Conservation (phyloP, 2,888 invertebrate species). For the Rhagonycha lutea region DNA sequence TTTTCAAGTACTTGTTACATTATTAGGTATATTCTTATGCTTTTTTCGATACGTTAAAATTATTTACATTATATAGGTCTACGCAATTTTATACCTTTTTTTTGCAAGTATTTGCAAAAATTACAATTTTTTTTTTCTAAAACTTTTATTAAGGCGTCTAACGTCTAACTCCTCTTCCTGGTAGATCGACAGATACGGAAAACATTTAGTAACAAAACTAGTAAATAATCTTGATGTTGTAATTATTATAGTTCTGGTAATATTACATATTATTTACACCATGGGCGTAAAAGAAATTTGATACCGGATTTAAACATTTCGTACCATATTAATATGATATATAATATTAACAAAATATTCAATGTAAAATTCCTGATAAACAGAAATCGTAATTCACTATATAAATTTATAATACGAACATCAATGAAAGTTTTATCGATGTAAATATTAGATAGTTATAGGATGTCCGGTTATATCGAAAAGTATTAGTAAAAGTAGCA, state of each 20-base stretch:
- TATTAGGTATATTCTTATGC: too few species aligned
- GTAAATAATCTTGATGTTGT: not conserved
- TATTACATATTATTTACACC: not conserved
- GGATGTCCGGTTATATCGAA: not conserved
- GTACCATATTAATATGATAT: not conserved
- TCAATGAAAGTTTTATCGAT: not conserved
- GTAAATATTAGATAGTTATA: not conserved
- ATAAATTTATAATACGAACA: not conserved
- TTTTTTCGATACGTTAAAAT: too few species aligned
- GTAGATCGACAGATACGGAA: not conserved
- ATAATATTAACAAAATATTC: not conserved
- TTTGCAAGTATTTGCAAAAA: too few species aligned
- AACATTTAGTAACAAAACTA: not conserved
- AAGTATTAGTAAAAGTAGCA: not conserved
- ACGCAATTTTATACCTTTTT: too few species aligned
- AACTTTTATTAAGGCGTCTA: too few species aligned
- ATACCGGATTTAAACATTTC: conserved; percentile 10
- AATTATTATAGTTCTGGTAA: not conserved
- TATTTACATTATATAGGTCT: too few species aligned
- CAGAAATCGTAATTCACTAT: not conserved
- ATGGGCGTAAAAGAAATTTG: conserved; percentile 3
- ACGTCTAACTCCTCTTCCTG: not conserved
- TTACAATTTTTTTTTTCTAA: too few species aligned
- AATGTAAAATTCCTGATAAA: not conserved
- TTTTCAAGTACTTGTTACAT: too few species aligned